Evolutionary conservation across 2,113 vertebrate species (phyloP).

Genomic region (Acinonyx jubatus): DNA sequence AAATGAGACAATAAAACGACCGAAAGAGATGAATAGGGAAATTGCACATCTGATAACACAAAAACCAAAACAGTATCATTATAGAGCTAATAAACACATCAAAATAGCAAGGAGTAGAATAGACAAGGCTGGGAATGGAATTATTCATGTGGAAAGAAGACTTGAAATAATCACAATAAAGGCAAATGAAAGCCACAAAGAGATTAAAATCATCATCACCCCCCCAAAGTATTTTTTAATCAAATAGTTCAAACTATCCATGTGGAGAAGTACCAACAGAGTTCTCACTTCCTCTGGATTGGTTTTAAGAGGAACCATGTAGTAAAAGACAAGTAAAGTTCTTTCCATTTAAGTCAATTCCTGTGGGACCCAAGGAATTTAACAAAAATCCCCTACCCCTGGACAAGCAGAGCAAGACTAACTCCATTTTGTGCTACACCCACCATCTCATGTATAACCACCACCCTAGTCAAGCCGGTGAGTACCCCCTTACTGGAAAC

Average conservation of each 20-base stretch:
- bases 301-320: slow-evolving; percentile 56
- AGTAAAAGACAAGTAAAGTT: neutral
- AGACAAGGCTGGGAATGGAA: slow-evolving; percentile 12
- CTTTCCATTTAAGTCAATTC: slow-evolving; percentile 50
- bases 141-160: neutral
- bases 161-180: slow-evolving; percentile 17
- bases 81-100: neutral
- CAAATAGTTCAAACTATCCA: neutral
- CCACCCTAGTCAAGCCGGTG: too few relatives aligned
- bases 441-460: too few relatives aligned
- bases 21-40: neutral
- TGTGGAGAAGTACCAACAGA: neutral
- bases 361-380: too few relatives aligned
- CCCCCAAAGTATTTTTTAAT: neutral
- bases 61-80: neutral
- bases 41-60: neutral
- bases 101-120: neutral
- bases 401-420: too few relatives aligned
- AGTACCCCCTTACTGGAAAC: too few relatives aligned
- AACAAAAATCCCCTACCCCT: too few relatives aligned
- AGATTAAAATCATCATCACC: neutral
- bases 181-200: neutral
- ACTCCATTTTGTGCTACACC: too few relatives aligned
- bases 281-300: slow-evolving; percentile 53
- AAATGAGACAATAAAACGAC: neutral